A percentile compares a stretch with the other conserved stretches of the same genome.
Evolutionary conservation across 92 coral and sea anemone genomes (phyloP).

Genomic region (Diadumene lineata): DNA sequence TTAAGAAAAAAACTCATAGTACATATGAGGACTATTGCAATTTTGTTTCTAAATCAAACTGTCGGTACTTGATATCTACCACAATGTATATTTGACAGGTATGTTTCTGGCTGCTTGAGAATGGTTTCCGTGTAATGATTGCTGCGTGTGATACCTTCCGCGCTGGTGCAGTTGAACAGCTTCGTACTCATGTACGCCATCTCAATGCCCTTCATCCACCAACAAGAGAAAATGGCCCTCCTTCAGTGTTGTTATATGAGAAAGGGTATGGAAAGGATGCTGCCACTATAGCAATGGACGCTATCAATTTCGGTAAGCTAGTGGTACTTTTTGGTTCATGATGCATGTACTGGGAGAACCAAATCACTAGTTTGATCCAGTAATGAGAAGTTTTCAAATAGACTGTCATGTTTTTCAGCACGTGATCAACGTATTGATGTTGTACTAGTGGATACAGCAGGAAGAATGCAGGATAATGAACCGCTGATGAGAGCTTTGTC

Average conservation of each 20-base stretch:
- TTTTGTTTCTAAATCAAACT: no score
- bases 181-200: conserved; percentile 95
- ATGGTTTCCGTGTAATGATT: conserved; percentile 96
- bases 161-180: conserved; percentile 99
- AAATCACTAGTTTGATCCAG: no score
- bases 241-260: conserved; percentile 94
- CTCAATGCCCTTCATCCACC: conserved; percentile 97
- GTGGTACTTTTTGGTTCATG: no score
- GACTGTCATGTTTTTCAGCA: no score
- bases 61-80: no score
- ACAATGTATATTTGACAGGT: conserved; percentile 44
- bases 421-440: conserved; percentile 97
- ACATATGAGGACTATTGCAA: no score
- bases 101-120: conserved; percentile 97
- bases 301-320: conserved; percentile 86
- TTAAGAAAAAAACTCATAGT: no score
- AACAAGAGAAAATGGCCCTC: conserved; percentile 76
- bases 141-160: conserved; percentile 99
- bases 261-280: conserved; percentile 98
- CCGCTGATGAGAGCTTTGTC: conserved; percentile 96
- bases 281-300: conserved; percentile 98
- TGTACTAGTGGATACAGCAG: conserved; percentile 98
- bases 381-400: no score
- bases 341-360: no score
- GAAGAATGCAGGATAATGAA: conserved; percentile 99